Evolutionary conservation across 53 echinoderm and acorn worm genomes (phyloP).

Genomic region (Paracentrotus lividus): DNA sequence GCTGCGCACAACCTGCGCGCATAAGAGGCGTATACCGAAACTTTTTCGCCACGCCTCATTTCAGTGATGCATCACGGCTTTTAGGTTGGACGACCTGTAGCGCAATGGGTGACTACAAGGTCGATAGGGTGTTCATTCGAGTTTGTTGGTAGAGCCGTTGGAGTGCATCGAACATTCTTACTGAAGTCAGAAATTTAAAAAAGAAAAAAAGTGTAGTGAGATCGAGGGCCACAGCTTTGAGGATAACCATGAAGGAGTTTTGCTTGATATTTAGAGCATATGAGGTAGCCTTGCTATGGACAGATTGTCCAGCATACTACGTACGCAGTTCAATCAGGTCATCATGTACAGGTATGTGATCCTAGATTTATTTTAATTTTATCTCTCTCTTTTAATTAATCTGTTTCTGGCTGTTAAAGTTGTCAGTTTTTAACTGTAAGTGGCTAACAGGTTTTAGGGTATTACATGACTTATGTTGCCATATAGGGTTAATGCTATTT

Average conservation of each 20-base stretch:
- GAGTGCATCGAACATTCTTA: constrained; percentile 37
- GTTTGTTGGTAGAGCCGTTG: constrained; percentile 28
- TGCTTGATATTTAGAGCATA: constrained; percentile 36
- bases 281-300: constrained; percentile 49
- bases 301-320: constrained; percentile 67
- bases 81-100: background rate
- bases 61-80: background rate
- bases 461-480: background rate
- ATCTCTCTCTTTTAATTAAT: no score
- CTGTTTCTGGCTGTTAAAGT: no score
- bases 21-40: constrained; percentile 21
- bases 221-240: background rate
- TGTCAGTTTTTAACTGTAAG: no score
- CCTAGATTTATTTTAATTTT: background rate
- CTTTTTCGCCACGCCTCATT: background rate
- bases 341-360: constrained; percentile 67
- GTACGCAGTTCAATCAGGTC: constrained; percentile 51
- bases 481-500: no score
- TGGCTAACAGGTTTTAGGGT: no score
- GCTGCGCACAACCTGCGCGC: constrained; percentile 11
- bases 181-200: background rate
- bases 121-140: constrained; percentile 37
- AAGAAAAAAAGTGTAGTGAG: background rate
- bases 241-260: constrained; percentile 57
- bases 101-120: background rate